A percentile compares a stretch with the other conserved stretches of the same genome.
Conservation (phyloP, 2,797 vertebrate genomes). For the Erethizon dorsatum region DNA sequence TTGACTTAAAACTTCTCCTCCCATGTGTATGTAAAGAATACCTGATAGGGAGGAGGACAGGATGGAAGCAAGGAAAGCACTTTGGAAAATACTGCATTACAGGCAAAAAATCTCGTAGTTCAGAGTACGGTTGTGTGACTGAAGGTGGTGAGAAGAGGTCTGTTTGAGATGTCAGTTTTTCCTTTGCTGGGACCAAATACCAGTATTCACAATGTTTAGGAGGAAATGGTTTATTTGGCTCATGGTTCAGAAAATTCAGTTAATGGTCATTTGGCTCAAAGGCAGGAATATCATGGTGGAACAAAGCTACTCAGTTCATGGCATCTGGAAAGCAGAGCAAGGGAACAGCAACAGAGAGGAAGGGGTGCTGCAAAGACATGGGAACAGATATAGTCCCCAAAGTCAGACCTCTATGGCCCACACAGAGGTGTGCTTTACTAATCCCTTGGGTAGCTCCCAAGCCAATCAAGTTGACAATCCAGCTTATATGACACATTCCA, state of each 20-base stretch:
- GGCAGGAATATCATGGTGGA: neutral
- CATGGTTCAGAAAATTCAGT: neutral
- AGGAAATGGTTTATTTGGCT: neutral
- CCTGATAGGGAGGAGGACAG: neutral
- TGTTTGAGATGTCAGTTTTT: neutral
- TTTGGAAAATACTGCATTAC: neutral
- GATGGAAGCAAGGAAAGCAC: neutral
- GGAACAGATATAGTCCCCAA: neutral
- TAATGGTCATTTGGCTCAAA: neutral
- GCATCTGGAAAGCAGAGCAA: neutral
- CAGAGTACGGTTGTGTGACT: neutral
- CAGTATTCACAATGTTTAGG: neutral
- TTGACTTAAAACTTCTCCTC: neutral
- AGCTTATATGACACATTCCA: neutral
- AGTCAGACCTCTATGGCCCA: neutral
- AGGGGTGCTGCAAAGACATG: neutral
- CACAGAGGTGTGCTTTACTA: neutral
- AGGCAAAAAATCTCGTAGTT: neutral
- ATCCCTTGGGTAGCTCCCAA: neutral
- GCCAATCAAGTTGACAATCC: neutral
- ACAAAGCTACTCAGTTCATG: neutral
- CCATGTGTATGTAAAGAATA: neutral
- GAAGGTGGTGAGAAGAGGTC: neutral
- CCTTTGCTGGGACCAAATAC: neutral
- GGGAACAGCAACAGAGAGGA: neutral